Evolutionary conservation across 1,140 invertebrate species (phyloP), one percentile per base, ranked within the genome.

Genomic region (Drosophila pandora): DNA sequence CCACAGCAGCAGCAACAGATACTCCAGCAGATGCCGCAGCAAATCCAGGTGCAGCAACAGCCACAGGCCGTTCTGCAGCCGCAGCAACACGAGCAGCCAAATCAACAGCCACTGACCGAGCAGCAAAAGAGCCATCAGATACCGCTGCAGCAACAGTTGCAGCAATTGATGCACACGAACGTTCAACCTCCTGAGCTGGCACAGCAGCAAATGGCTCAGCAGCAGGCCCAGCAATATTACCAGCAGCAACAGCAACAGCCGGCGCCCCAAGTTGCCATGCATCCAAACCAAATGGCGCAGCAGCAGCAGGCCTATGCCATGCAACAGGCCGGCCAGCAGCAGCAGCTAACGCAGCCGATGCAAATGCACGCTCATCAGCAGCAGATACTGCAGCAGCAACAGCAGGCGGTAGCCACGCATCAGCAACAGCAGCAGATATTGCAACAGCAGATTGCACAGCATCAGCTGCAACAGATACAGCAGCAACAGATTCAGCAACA

Each of bases 31-130:
- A 32, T 80, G 30, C 23, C 71, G 6, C 78, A 79, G 50, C 82
- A 78, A 43, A 69, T 84, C 22, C 77, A 64, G 23, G 56, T 79
- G 12, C 68, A 79, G 10, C 60, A 76, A 37, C 58, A 53, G 8
- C 53, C 57, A 4, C 71, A 64, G 43, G 23, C 50, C 1, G 62
- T 75, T 2, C 30, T 67, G 43, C 53, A 69, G 22, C 59, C 50
- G 13, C 93, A 94, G 57, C 93, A 88, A 23, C 84, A 79, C n/a
- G 76, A 84, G 34, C 91, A 92, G 50, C 89, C 88, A 93, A 30
- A 93, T 50, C 92, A 90, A 21, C 50, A 41, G n/a, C 23, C 59
- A 30, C 2, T 63, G 21, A 21, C n/a, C 21, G 69, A 65, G 34
- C 64, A 56, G 21, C 63, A 76, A 47, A 41, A 54, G 9, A 39